Evolutionary conservation across 1,140 invertebrate genomes (phyloP), one percentile per base, ranked within the genome.

Genomic region (Kradibia gibbosae): DNA sequence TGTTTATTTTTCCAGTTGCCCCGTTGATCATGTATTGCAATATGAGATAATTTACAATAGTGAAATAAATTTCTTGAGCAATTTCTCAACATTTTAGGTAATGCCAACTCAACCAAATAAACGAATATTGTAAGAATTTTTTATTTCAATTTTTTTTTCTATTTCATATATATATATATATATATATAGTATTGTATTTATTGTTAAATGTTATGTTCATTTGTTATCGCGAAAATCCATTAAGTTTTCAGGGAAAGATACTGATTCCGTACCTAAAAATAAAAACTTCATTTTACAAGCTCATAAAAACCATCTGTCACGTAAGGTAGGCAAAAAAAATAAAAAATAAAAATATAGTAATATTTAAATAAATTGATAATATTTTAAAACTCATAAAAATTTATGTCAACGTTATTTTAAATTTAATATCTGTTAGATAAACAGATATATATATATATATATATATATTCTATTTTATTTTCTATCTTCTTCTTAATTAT

Each of bases 41-140:
- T 65, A 42, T 45, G 25, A 62, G 39, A 60, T 76, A 45, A 48
- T 60, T 76, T 42, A 65, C 57, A 28, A 31, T 48, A 28, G 15
- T 45, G 15, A 15, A 48, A 50, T 57, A 65, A 45, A 50, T 65
- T 65, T 4, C 13, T 62, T 45, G 48, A 25, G 39, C 34, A 8
- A 45, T 39, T 28, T 1, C 31, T 76, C 22, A 48, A 76, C 28
- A 62, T 77, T 77, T 77, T n/a, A 77, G 25, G 57, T 48, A 39
- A 31, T 57, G 15, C 25, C 39, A 34, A 28, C 60, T 65, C 25
- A 34, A 50, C 31, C 48, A 22, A 11, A 11, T n/a, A 77, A 45
- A 62, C 39, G 31, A 13, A 15, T 22, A 48, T 42, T 75, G 34
- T 15, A 60, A 36, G 3, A 17, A 34, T 20, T 34, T 31, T 62